phyloP scores from a whole-genome alignment of 35 echinoderm and acorn worm species.

The Amphiura filiformis region DNA sequence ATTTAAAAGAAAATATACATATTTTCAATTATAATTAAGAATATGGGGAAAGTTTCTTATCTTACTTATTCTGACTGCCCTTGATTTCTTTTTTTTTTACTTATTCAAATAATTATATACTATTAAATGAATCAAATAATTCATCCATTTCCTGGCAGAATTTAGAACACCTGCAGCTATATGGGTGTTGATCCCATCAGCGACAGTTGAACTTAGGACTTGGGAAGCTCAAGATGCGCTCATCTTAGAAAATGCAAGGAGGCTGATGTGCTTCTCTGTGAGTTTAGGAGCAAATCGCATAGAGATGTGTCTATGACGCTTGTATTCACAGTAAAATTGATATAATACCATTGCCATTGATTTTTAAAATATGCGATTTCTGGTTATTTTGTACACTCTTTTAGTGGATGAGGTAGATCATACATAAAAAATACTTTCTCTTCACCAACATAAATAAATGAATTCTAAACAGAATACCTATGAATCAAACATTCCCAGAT shows the following conservation, averaged over 20 bases:
- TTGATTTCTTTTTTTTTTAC: too few species aligned
- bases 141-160: conserved; percentile 29
- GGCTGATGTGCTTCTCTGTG: conserved; percentile 24
- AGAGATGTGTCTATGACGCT: not conserved
- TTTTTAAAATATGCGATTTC: conserved; percentile 33
- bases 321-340: conserved; percentile 47
- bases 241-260: conserved; percentile 46
- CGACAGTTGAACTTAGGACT: conserved; percentile 50
- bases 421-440: conserved; percentile 47
- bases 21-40: too few species aligned
- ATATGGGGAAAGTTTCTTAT: too few species aligned
- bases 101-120: not conserved
- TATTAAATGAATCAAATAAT: conserved; percentile 50
- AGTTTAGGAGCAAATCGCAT: conserved; percentile 51
- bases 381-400: conserved; percentile 44
- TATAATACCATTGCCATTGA: conserved; percentile 25
- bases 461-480: conserved; percentile 23
- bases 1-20: too few species aligned
- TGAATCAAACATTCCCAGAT: conserved; percentile 27
- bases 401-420: conserved; percentile 56
- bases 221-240: conserved; percentile 50
- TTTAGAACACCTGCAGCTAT: conserved; percentile 37
- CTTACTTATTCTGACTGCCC: too few species aligned
- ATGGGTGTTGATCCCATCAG: conserved; percentile 47
- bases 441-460: conserved; percentile 27